Conservation (phyloP, 2,888 invertebrate genomes). For the Acanthosoma haemorrhoidale region DNA sequence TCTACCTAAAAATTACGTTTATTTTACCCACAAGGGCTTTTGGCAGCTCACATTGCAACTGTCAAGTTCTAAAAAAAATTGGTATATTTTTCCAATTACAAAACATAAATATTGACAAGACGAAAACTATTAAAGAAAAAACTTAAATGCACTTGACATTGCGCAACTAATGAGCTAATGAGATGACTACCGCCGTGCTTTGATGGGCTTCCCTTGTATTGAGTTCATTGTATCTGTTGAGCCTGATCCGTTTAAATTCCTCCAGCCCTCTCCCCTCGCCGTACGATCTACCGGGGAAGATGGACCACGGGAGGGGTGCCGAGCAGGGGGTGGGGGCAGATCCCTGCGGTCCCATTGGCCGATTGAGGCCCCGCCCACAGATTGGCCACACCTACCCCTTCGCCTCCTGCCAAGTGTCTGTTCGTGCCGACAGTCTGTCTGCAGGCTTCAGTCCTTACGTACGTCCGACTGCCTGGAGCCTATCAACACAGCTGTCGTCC, state of each 20-base stretch:
- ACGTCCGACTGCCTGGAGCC: not conserved
- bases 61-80: too few species aligned
- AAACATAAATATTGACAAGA: too few species aligned
- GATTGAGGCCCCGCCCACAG: not conserved
- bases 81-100: too few species aligned
- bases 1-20: too few species aligned
- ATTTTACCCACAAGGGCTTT: too few species aligned
- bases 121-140: not conserved
- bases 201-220: conserved; percentile 5
- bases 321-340: not conserved
- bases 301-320: not conserved
- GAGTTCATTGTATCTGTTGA: conserved; percentile 26
- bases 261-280: not conserved
- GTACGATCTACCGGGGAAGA: conserved; percentile 2
- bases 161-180: not conserved
- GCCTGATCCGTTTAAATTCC: conserved; percentile 14
- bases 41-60: too few species aligned
- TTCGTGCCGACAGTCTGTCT: conserved; percentile 13
- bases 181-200: not conserved
- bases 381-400: not conserved
- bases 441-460: not conserved
- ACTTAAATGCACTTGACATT: not conserved
- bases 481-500: not conserved
- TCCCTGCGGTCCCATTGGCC: not conserved
- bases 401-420: not conserved